Percentiles rank a stretch among this genome's conserved stretches.
Evolutionary conservation across 2,888 invertebrate genomes (phyloP).

Genomic region (Cancer borealis): DNA sequence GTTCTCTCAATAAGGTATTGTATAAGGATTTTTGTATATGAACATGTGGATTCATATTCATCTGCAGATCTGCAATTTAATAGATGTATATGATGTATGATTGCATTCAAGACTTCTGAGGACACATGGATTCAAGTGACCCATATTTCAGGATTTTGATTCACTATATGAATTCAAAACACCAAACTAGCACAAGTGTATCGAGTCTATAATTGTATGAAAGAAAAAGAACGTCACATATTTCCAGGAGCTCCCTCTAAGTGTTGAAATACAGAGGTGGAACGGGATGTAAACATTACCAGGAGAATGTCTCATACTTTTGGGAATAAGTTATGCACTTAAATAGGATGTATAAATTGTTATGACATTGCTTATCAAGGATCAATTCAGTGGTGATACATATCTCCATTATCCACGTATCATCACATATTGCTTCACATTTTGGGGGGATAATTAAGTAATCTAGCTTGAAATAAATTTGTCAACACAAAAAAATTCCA

Average conservation of each 20-base stretch:
- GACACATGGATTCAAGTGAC: neutral
- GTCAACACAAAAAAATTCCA: too few relatives aligned
- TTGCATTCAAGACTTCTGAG: neutral
- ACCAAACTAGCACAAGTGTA: neutral
- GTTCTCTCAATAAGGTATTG: neutral
- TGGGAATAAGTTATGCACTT: too few relatives aligned
- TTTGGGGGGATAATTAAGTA: too few relatives aligned
- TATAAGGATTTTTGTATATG: too few relatives aligned
- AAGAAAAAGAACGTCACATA: neutral
- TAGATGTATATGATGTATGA: neutral
- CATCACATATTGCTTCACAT: too few relatives aligned
- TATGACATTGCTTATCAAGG: too few relatives aligned
- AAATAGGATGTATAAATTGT: too few relatives aligned
- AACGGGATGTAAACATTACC: neutral
- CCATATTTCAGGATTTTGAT: neutral
- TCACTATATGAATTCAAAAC: neutral
- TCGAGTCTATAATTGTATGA: neutral
- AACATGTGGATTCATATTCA: neutral
- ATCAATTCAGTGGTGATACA: too few relatives aligned
- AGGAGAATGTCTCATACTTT: neutral
- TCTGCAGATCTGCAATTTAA: neutral
- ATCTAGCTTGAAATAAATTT: too few relatives aligned
- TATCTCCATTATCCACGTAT: too few relatives aligned
- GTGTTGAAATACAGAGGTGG: neutral
- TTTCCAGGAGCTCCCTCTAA: neutral